phyloP scores from a whole-genome alignment of 2,113 vertebrate species.

The Asarcornis scutulata region DNA sequence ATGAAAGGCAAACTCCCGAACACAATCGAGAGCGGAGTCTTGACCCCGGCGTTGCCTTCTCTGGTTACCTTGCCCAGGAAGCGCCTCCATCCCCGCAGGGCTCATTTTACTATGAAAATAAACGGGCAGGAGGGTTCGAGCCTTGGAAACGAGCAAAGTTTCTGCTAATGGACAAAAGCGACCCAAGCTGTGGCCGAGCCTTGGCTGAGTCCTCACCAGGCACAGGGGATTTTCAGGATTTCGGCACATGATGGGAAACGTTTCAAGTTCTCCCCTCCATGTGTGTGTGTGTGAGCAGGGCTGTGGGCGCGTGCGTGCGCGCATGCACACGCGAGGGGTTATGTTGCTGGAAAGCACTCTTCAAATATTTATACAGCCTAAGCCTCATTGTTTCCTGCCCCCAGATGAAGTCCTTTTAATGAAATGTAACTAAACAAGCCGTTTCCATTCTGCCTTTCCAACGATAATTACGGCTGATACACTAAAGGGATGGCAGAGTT shows the following conservation, averaged over 20 bases:
- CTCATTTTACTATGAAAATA: not conserved
- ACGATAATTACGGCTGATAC: not conserved
- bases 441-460: not conserved
- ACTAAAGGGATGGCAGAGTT: not conserved
- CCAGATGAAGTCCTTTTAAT: not conserved
- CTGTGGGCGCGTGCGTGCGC: not conserved
- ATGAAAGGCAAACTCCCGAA: not conserved
- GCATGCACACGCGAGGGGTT: not conserved
- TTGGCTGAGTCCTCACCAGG: fast-evolving
- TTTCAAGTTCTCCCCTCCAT: not conserved
- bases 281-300: not conserved
- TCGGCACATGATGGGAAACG: fast-evolving
- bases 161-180: not conserved
- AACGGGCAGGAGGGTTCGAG: not conserved
- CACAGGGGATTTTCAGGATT: not conserved
- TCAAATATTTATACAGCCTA: slow-evolving; percentile 3
- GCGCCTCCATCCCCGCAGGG: not conserved
- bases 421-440: not conserved
- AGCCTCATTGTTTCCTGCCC: not conserved
- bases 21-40: not conserved
- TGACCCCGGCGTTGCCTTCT: not conserved
- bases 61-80: not conserved
- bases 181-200: fast-evolving
- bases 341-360: not conserved
- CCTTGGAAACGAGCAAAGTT: not conserved